Evolutionary conservation across 2,113 vertebrate genomes (phyloP).

Genomic region (Leptocoma aspasia): DNA sequence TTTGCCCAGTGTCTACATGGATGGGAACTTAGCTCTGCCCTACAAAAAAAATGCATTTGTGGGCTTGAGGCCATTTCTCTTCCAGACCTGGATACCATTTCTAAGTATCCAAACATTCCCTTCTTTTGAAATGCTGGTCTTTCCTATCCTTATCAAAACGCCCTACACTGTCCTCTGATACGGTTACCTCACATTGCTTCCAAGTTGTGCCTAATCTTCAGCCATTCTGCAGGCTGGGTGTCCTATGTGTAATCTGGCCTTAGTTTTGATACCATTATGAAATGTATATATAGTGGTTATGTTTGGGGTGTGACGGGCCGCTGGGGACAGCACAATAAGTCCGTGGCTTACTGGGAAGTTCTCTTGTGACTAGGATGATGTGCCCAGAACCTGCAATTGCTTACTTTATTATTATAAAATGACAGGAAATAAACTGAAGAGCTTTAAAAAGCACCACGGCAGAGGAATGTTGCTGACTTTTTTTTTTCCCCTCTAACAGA

Average conservation of each 20-base stretch:
- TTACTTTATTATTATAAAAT: background rate
- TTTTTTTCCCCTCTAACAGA: constrained; percentile 65
- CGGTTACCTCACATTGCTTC: accelerated
- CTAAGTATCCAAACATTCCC: background rate
- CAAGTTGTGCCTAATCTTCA: background rate
- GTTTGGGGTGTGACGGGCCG: background rate
- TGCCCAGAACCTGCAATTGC: background rate
- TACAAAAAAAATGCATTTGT: background rate
- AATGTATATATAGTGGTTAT: background rate
- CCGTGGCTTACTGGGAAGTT: background rate
- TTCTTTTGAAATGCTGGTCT: background rate
- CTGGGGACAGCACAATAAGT: background rate
- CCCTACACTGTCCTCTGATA: background rate
- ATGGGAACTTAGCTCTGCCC: background rate
- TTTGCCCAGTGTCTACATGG: background rate
- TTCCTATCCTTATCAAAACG: background rate
- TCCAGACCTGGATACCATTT: background rate
- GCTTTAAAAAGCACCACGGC: background rate
- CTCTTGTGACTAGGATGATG: background rate
- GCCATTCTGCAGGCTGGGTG: background rate
- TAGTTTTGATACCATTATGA: background rate
- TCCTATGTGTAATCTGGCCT: background rate
- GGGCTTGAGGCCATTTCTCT: background rate
- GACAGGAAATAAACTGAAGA: background rate
- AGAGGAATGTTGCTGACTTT: background rate